Evolutionary conservation across 1,140 invertebrate genomes (phyloP), one percentile per base, ranked within the genome.

Genomic region (Marisa cornuarietis): DNA sequence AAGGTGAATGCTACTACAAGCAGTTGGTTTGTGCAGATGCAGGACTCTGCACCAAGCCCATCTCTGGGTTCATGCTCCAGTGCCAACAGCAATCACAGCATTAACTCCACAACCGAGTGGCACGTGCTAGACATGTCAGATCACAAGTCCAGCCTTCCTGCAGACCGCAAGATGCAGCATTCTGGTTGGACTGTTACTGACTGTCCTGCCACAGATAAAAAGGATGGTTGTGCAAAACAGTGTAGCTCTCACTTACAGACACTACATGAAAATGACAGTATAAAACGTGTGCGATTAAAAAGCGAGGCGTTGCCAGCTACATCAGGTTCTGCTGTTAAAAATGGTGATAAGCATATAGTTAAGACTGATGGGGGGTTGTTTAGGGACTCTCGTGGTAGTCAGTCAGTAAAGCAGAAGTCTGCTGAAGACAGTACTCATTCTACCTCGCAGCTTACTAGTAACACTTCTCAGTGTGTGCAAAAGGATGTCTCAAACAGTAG

Each of bases 51-150:
- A 20, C 84, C 82, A 9, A 89, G 89, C 66, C 87, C 89, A 16
- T 87, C 87, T 4, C 58, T 89, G 18, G 87, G 84, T 18, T 90
- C 89, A 16, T 85, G 78, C 69, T 87, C 86, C 24, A 90, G 88
- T 80, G 82, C 76, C 31, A 82, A 79, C 76, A 76, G 65, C 77
- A 75, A 63, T 31, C 85, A 83, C 62, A 90, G 90, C 84, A 84
- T 86, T 9, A 89, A 89, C 79, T 91, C 91, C 10, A 91, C 90
- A 9, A 87, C 89, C 71, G 90, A 88, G 62, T 91, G 91, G 91
- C 86, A 86, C 61, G 87, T 91, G 4, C 85, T 80, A 26, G 84
- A 87, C 22, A 58, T 58, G 54, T 58, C 54, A 14, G 82, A 83
- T 62, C 81, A 80, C 52, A 66, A 83, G 16, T 11, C 51, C 26